These are phyloP conservation scores for Nothoprocta pentlandii DNA, from an alignment of 2,113 vertebrate species.

Conservation along the genomic window DNA sequence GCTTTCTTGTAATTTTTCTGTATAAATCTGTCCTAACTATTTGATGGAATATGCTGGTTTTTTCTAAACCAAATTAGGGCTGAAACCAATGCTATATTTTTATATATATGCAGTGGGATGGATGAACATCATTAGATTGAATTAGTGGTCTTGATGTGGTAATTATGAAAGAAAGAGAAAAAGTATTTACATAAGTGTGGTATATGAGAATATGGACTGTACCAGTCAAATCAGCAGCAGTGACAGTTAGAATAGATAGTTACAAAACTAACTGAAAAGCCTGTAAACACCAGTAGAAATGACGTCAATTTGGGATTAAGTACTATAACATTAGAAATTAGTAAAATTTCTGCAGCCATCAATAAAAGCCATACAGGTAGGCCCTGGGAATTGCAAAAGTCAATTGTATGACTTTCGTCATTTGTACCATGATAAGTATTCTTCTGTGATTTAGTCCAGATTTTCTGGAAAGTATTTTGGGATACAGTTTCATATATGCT, in stretches of 20 bases:
- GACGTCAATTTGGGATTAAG: neutral
- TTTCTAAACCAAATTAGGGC: neutral
- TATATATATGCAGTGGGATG: neutral
- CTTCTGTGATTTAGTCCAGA: constrained; percentile 36
- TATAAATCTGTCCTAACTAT: neutral
- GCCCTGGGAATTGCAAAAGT: constrained; percentile 34
- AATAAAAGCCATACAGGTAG: constrained; percentile 18
- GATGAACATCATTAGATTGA: neutral
- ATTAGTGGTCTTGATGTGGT: neutral
- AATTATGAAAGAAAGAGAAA: neutral
- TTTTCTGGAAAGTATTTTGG: constrained; percentile 54
- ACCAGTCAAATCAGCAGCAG: constrained; percentile 10
- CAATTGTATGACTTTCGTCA: constrained; percentile 44
- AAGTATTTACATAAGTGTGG: neutral
- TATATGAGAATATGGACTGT: neutral
- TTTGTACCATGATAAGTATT: constrained; percentile 40
- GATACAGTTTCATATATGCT: constrained; percentile 47
- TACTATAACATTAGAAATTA: neutral
- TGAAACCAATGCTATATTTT: neutral
- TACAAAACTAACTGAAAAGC: constrained; percentile 28
- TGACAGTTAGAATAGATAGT: constrained; percentile 1
- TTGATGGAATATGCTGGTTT: neutral
- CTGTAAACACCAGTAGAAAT: neutral
- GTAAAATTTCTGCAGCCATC: neutral
- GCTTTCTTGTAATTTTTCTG: neutral